These are phyloP conservation scores for Anabacerthia variegaticeps DNA, from an alignment of 2,797 vertebrate species.

Conservation along the genomic window DNA sequence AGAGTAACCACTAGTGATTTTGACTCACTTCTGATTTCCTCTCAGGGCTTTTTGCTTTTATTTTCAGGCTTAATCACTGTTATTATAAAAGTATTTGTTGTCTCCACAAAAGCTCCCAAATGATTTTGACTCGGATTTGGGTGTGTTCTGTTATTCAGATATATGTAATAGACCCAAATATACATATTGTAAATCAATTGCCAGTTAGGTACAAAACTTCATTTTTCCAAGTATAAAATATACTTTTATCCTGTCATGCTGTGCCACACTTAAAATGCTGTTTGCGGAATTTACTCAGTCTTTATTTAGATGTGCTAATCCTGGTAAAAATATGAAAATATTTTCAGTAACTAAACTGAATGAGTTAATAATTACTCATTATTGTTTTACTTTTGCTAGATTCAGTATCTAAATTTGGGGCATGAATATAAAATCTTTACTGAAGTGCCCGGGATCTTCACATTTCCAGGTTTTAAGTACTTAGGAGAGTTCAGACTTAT, in stretches of 20 bases:
- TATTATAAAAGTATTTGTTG: not conserved
- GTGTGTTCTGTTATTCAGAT: not conserved
- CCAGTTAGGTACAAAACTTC: not conserved
- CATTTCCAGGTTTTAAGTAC: not conserved
- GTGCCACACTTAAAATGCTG: not conserved
- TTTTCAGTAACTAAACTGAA: not conserved
- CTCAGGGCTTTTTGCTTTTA: not conserved
- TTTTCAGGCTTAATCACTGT: not conserved
- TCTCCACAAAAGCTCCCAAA: not conserved
- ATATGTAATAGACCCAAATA: not conserved
- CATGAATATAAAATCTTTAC: not conserved
- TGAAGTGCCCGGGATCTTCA: not conserved
- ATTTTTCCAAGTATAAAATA: not conserved
- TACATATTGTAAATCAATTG: not conserved
- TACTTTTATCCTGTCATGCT: not conserved
- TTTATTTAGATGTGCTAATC: not conserved
- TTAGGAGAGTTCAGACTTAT: not conserved
- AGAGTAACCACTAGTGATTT: not conserved
- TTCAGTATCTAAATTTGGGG: not conserved
- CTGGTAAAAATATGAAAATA: not conserved
- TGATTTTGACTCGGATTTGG: not conserved
- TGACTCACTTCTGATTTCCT: conserved; percentile 19
- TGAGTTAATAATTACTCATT: not conserved
- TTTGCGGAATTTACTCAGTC: not conserved
- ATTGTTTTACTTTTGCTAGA: not conserved